Conservation (phyloP, 1,140 invertebrate species). For the Formica exsecta region DNA sequence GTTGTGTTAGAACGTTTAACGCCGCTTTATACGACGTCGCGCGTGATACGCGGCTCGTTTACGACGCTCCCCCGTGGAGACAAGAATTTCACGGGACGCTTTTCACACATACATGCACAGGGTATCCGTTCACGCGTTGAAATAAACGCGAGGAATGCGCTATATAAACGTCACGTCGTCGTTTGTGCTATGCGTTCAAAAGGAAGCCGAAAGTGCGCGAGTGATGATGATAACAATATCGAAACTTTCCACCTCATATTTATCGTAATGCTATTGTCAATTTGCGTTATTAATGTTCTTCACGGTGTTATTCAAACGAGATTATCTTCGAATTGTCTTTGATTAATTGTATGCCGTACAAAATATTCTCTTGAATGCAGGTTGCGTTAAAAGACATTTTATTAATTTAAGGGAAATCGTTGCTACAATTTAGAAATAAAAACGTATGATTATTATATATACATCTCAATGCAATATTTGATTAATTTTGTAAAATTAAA, state of each 20-base stretch:
- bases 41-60: neutral
- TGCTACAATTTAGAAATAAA: neutral
- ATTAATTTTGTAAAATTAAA: slow-evolving; percentile 3
- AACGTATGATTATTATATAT: neutral
- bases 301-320: neutral
- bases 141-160: slow-evolving; percentile 34
- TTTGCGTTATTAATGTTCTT: neutral
- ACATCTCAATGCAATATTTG: neutral
- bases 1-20: slow-evolving; percentile 14
- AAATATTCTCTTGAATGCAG: neutral
- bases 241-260: neutral
- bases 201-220: slow-evolving; percentile 7
- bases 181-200: slow-evolving; percentile 20
- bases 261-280: neutral
- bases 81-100: slow-evolving; percentile 36
- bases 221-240: slow-evolving; percentile 22
- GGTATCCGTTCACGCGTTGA: slow-evolving; percentile 18
- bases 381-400: neutral
- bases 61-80: neutral
- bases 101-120: neutral
- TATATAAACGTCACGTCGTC: slow-evolving; percentile 40
- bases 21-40: neutral
- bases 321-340: neutral
- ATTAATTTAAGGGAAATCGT: slow-evolving; percentile 11
- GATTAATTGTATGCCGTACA: neutral